Evolutionary conservation across 2,113 vertebrate species (phyloP).

Genomic region (Vireo altiloquus): DNA sequence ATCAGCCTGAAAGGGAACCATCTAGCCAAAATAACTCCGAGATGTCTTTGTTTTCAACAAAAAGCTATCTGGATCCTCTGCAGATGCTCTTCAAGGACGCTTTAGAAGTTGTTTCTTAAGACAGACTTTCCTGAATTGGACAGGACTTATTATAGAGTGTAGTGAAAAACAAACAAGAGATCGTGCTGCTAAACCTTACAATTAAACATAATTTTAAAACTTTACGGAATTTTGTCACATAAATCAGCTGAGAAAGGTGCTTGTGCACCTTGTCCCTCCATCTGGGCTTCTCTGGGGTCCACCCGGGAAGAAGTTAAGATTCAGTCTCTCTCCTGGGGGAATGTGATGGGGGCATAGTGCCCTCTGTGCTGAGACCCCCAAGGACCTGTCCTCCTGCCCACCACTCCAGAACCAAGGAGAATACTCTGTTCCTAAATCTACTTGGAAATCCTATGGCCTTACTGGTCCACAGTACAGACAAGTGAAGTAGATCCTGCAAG

Average conservation of each 20-base stretch:
- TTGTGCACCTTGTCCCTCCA: not conserved
- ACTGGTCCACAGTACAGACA: not conserved
- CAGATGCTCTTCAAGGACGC: not conserved
- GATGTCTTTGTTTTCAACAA: not conserved
- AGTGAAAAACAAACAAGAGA: not conserved
- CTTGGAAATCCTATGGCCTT: not conserved
- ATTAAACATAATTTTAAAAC: not conserved
- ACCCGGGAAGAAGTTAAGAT: not conserved
- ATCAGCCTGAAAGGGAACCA: not conserved
- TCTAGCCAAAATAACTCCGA: not conserved
- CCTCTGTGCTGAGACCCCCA: not conserved
- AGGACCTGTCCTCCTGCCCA: not conserved
- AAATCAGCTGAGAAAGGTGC: not conserved
- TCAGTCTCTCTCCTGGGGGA: not conserved
- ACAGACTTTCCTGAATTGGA: constrained; percentile 7
- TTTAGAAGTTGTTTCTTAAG: constrained; percentile 36
- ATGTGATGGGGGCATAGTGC: not conserved
- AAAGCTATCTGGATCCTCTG: not conserved
- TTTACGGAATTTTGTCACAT: not conserved
- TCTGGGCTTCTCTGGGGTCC: not conserved
- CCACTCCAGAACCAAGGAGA: not conserved
- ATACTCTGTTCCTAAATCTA: not conserved
- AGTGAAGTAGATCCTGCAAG: not conserved
- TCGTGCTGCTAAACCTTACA: not conserved
- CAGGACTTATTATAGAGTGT: not conserved